Base-by-base conservation (phyloP, 2,797 vertebrate genomes). In the Sylvilagus floridanus region DNA sequence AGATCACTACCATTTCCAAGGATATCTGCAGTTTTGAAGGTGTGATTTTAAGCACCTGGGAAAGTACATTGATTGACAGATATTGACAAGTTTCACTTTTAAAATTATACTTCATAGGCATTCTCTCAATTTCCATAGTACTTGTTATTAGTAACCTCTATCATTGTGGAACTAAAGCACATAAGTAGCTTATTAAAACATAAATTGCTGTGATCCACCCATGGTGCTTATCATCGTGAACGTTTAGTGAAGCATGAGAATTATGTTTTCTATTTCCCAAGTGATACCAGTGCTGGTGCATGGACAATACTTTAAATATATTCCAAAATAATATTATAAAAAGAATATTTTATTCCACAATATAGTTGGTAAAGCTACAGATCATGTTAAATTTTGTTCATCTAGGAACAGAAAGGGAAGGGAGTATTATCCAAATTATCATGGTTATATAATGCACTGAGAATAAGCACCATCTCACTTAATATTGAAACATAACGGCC, bases 391-490 rank as follows among this genome's bases (percentile, higher is more conserved):
- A 89, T 71, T 95, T 32, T 50, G 17, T 42, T 87, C 24, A 83
- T 21, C 2, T 54, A 22, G 90, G 52, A 76, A 42, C 12, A 71
- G 69, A 37, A 89, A 6, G 14, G 11, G 8, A 73, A 6, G 32
- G 91, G 83, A 66, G 26, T 16, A 28, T 50, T 35, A 65, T 81
- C 86, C 68, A 88, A 37, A 76, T 93, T 75, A 84, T 81, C 50
- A 88, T 72, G 69, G 24, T 85, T 71, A 92, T 84, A n/a, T 22
- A 65, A 91, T 17, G 50, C 9, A 69, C 63, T 50, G 52, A 73
- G 81, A 93, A 87, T 69, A 94, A 97, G 85, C 72, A 57, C 12
- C 42, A 50, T 82, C 24, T 84, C 68, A 86, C 54, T 57, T 90
- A 94, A 87, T 66, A 57, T 11, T 95, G 82, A 94, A 93, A 83